Percentiles rank a stretch among this genome's conserved stretches.
Conservation (phyloP, 2,888 invertebrate genomes). For the Monopis laevigella region DNA sequence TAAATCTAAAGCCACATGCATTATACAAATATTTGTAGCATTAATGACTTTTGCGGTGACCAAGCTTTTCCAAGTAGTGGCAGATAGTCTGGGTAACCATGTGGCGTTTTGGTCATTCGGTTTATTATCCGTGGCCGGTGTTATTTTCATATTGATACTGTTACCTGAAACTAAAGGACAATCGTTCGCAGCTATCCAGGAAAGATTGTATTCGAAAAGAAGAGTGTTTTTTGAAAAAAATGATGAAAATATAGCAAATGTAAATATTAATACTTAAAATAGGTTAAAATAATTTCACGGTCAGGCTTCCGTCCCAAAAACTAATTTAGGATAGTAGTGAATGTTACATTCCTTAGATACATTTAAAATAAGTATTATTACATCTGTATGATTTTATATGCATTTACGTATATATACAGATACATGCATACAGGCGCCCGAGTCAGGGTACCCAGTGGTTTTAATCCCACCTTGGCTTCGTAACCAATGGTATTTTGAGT, state of each 20-base stretch:
- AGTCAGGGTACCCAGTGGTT: too few species aligned
- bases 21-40: slow-evolving; percentile 69
- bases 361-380: too few species aligned
- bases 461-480: too few species aligned
- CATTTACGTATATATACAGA: too few species aligned
- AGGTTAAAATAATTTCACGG: too few species aligned
- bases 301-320: too few species aligned
- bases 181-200: slow-evolving; percentile 67
- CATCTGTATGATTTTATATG: too few species aligned
- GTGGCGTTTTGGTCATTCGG: slow-evolving; percentile 68
- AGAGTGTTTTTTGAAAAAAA: slow-evolving; percentile 44
- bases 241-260: slow-evolving; percentile 39
- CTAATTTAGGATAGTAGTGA: too few species aligned
- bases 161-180: slow-evolving; percentile 71
- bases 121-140: slow-evolving; percentile 53
- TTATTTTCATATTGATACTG: slow-evolving; percentile 56
- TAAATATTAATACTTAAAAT: slow-evolving; percentile 43
- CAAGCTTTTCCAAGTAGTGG: slow-evolving; percentile 64
- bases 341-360: too few species aligned
- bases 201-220: slow-evolving; percentile 44
- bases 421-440: too few species aligned
- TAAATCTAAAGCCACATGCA: slow-evolving; percentile 71
- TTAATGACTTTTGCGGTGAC: slow-evolving; percentile 68
- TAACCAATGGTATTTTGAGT: too few species aligned
- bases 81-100: slow-evolving; percentile 56